Percentiles rank a stretch among this genome's conserved stretches.
Conservation (phyloP, 2,888 invertebrate species). For the Himalopsyche tibetana region DNA sequence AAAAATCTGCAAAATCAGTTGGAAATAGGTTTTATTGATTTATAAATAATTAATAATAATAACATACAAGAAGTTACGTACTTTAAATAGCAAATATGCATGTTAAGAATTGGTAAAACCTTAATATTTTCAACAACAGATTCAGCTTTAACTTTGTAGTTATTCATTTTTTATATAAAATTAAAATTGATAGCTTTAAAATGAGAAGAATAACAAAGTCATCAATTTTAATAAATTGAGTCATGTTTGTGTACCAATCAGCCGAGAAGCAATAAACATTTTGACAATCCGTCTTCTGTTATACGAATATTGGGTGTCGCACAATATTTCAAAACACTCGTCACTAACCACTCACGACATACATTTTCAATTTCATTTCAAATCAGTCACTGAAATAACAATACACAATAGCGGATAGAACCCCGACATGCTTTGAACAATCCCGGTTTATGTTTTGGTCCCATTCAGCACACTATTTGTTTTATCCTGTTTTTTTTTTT, state of each 20-base stretch:
- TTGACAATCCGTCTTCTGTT: background rate
- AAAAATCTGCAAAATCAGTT: no score
- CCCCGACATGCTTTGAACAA: slow-evolving; percentile 1
- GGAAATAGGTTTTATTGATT: no score
- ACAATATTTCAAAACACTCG: slow-evolving; percentile 7
- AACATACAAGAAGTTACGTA: no score
- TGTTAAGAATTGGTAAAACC: no score
- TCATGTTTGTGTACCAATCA: background rate
- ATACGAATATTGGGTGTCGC: background rate
- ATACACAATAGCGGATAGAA: background rate
- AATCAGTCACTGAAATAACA: background rate
- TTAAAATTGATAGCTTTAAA: no score
- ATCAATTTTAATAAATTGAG: no score
- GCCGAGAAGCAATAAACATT: slow-evolving; percentile 15
- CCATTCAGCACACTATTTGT: slow-evolving; percentile 29
- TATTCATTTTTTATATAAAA: no score
- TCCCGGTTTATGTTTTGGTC: slow-evolving; percentile 28
- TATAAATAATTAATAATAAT: no score
- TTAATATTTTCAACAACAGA: no score
- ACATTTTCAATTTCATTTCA: background rate
- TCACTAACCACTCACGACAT: background rate
- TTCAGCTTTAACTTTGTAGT: no score
- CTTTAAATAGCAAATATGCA: no score
- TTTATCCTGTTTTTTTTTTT: background rate
- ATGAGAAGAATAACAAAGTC: no score